Evolutionary conservation across 2,797 vertebrate species (phyloP).

Genomic region (Clarias pachynema): DNA sequence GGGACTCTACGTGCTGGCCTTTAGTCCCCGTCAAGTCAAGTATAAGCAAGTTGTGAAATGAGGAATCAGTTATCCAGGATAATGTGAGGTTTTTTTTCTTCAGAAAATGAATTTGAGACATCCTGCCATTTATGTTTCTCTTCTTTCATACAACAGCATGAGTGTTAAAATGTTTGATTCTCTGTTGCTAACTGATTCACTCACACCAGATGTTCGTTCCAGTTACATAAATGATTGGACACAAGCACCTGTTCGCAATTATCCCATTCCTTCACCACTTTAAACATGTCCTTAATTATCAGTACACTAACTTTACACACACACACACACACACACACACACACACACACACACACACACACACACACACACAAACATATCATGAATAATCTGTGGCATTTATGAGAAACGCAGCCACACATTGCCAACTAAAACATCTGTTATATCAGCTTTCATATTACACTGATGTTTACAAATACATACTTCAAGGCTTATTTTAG

Average conservation of each 20-base stretch:
- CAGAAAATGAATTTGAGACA: neutral
- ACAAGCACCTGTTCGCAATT: neutral
- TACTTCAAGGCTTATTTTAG: neutral
- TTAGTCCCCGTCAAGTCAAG: neutral
- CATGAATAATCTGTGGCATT: neutral
- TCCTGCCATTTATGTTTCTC: neutral
- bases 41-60: neutral
- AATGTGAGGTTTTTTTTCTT: too few relatives aligned
- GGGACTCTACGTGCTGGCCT: too few relatives aligned
- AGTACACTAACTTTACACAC: neutral
- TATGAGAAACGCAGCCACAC: neutral
- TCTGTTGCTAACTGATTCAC: conserved; percentile 1
- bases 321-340: too few relatives aligned
- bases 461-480: neutral
- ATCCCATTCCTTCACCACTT: neutral
- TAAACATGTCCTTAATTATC: neutral
- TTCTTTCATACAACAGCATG: neutral
- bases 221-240: neutral
- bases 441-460: neutral
- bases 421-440: neutral
- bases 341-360: too few relatives aligned
- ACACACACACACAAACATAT: neutral
- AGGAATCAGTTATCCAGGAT: too few relatives aligned
- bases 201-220: neutral
- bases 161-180: neutral